Evolutionary conservation across 2,888 invertebrate genomes (phyloP), one percentile per base, ranked within the genome.

Genomic region (Drosophila sordidapex): DNA sequence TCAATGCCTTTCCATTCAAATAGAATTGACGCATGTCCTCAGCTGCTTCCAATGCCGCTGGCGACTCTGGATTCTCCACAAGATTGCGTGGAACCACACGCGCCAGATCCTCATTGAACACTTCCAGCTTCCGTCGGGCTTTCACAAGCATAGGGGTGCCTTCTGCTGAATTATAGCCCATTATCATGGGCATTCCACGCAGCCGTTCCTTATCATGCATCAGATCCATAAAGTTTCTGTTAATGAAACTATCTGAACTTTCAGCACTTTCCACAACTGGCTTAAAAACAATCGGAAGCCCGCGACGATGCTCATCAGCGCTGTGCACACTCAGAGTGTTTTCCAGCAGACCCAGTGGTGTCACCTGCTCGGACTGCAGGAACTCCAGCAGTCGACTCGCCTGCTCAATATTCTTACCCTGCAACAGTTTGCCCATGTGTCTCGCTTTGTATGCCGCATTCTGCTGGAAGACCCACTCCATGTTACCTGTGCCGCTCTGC

Each of bases 91-190:
- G 93, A 38, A 93, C 91, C 15, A 92, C 18, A 8, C 92, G 83
- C 0, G 85, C 76, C 11, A 92, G 52, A 68, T 93, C 93, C n/a
- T 82, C 56, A 8, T 92, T 86, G 31, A 76, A 82, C 4, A 72
- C 68, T 1, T 86, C 76, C 1, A 93, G 15, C 51, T 90, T 92
- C n/a, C 85, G 87, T 13, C 79, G 54, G 0, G 87, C 90, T 79
- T 83, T 79, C 0, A 75, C 18, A 7, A 91, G 35, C 83, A 68
- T 93, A 0, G 94, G 93, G 1, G 95, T 75, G 0, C 95, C 95
- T 90, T 95, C 95, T 0, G 94, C 94, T 0, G 94, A 94, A 59
- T 94, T 94, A 0, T 94, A 89, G 7, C 95, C 95, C 75, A 94
- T 92, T 5, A 95, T 93, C 0, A 93, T 87, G 1, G 95, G 95